Percentiles rank a stretch among this genome's conserved stretches.
phyloP scores from a whole-genome alignment of 2,113 vertebrate genomes.

The Seriola rivoliana region DNA sequence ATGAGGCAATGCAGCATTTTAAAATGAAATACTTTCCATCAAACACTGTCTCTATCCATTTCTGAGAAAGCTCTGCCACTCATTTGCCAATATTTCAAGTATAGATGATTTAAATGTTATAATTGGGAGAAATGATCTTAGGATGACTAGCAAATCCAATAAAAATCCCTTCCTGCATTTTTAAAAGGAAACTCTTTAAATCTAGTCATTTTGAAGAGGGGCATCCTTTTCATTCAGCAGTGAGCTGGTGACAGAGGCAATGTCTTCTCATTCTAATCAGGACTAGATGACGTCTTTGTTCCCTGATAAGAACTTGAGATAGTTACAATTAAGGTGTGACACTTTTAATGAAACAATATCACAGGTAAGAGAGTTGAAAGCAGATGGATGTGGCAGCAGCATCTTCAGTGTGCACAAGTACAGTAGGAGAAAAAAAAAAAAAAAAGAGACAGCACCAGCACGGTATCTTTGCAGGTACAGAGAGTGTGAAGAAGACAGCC shows the following conservation, averaged over 20 bases:
- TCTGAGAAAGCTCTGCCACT: neutral
- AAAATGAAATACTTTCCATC: neutral
- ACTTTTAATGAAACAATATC: conserved; percentile 1
- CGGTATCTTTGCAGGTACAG: conserved; percentile 39
- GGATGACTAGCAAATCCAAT: neutral
- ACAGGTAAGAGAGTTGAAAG: conserved; percentile 24
- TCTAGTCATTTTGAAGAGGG: neutral
- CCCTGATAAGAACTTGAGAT: neutral
- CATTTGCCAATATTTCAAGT: neutral
- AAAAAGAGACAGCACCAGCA: neutral
- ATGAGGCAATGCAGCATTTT: conserved; percentile 48
- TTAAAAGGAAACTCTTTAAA: neutral
- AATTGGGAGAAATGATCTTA: neutral
- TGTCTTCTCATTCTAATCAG: neutral
- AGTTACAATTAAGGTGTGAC: neutral
- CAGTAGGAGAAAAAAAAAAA: neutral
- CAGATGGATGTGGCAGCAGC: conserved; percentile 8
- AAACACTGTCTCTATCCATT: neutral
- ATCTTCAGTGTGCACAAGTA: neutral
- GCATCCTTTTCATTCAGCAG: neutral
- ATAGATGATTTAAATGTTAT: neutral
- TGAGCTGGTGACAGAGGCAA: neutral
- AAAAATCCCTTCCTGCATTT: neutral
- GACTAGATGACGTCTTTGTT: neutral
- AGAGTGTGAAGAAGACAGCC: conserved; percentile 55